A percentile compares a stretch with the other conserved stretches of the same genome.
These are phyloP conservation scores for Leptinotarsa tumamoca DNA, from an alignment of 2,888 invertebrate species.

Conservation along the genomic window DNA sequence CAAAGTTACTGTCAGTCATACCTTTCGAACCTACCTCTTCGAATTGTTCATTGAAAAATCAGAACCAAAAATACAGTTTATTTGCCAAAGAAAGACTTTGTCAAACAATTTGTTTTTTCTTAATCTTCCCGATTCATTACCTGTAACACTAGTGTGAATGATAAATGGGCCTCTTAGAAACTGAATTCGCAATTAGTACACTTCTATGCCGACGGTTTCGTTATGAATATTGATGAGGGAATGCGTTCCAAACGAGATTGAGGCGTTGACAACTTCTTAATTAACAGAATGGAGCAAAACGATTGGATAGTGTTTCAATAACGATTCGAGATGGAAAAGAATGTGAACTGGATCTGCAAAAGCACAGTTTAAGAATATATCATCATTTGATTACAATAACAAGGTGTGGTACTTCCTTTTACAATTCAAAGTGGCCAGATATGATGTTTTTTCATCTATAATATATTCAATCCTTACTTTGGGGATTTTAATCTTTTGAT, in stretches of 20 bases:
- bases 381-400: neutral
- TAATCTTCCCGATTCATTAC: neutral
- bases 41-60: too few relatives aligned
- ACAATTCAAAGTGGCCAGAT: neutral
- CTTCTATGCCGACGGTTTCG: neutral
- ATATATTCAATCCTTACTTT: neutral
- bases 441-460: neutral
- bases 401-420: neutral
- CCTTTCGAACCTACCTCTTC: too few relatives aligned
- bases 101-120: neutral
- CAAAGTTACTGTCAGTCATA: too few relatives aligned
- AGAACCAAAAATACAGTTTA: too few relatives aligned
- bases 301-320: neutral
- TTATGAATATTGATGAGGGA: conserved; percentile 12
- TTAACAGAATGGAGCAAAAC: neutral
- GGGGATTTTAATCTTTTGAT: too few relatives aligned
- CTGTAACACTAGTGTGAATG: neutral
- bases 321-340: neutral
- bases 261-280: neutral
- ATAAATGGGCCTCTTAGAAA: neutral
- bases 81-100: neutral
- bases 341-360: neutral
- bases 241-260: neutral
- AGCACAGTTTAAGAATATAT: neutral
- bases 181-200: neutral